Base-by-base conservation (phyloP, 2,797 vertebrate genomes). In the Apogon talboti region DNA sequence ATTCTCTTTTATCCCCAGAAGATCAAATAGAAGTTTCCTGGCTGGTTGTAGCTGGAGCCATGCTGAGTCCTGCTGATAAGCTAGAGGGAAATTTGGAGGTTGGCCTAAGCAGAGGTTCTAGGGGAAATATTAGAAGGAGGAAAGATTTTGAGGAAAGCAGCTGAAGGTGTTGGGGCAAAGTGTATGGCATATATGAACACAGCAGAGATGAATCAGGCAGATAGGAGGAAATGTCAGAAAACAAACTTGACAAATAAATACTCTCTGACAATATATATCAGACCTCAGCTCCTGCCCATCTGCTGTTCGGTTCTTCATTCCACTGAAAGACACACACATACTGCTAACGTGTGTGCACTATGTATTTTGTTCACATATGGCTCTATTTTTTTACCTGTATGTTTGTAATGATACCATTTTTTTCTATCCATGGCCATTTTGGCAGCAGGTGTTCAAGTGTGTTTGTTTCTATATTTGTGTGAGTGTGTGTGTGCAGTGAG, bases 201-300 rank as follows among this genome's bases (percentile, higher is more conserved):
- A 59, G 33, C 52, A 11, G n/a, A 51, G 48, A 58, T 43, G 58
- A 70, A 21, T 21, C 19, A 21, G 19, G 3, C 3, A 21, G 19
- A 21, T 21, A 21, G 19, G 19, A 73, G 46, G 11, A 37, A 14
- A 41, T 33, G 63, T 81, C 65, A 67, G 33, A 64, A 78, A 72
- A 67, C 55, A 66, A 76, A 66, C 44, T 66, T 19, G 42, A 65
- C 49, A 70, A 55, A 85, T 71, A 2, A 21, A 21, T 21, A 21
- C 19, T 21, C 19, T 21, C 19, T 21, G 70, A 72, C 80, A 65
- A 66, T 46, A 53, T 81, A 73, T 72, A 71, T 86, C 79, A 76
- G 79, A 76, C 65, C 79, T 74, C 84, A 78, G 84, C 82, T 87
- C 85, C 67, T 69, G 74, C 74, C 81, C 66, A 59, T 81, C 76